These are phyloP conservation scores for Theristicus caerulescens DNA, from an alignment of 2,113 vertebrate species.

Conservation along the genomic window DNA sequence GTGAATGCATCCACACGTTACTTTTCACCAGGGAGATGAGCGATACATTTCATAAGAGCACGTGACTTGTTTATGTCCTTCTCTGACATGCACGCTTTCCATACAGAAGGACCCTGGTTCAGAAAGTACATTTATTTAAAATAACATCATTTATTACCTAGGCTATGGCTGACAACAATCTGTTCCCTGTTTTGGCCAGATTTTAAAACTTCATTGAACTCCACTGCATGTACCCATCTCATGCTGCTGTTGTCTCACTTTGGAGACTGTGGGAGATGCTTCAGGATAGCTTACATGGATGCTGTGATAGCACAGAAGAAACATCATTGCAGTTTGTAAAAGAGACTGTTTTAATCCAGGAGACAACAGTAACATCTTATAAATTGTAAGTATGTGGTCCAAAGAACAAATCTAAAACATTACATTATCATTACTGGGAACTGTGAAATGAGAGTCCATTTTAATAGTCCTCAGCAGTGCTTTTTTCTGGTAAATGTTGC, in stretches of 20 bases:
- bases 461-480: neutral
- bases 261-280: neutral
- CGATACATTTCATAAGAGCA: neutral
- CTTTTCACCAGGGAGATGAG: neutral
- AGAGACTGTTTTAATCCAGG: neutral
- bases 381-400: neutral
- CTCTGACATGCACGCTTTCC: neutral
- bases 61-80: neutral
- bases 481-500: neutral
- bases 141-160: neutral
- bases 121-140: slow-evolving; percentile 4
- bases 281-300: neutral
- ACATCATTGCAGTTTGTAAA: neutral
- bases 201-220: neutral
- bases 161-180: neutral
- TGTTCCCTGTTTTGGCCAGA: neutral
- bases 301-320: neutral
- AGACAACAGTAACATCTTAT: neutral
- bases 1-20: neutral
- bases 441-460: neutral
- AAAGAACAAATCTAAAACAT: neutral
- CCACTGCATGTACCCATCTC: neutral
- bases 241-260: neutral
- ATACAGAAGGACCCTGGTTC: neutral
- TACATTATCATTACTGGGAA: neutral